Evolutionary conservation across 2,797 vertebrate genomes (phyloP), one percentile per base, ranked within the genome.

Genomic region (Micromesistius poutassou): DNA sequence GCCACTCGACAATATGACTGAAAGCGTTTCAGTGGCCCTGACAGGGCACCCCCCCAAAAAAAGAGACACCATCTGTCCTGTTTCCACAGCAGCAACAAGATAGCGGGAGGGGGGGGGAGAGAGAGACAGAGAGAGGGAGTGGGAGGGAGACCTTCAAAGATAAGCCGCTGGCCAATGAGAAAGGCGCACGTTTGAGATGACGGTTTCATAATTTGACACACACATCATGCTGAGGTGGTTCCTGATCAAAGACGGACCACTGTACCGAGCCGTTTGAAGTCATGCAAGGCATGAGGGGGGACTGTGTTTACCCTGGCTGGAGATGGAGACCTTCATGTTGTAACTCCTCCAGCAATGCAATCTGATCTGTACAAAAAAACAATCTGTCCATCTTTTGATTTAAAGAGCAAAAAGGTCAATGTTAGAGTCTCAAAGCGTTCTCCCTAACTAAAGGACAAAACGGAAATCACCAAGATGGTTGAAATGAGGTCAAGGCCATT

Each of bases 1-100:
- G 81, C 88, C 88, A 86, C 79, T 85, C 62, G 31, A 40, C 50
- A 73, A 68, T 89, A 90, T 90, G 87, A 55, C 77, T 77, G 5
- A 81, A 72, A 79, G 75, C 13, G 50, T 33, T 78, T 82, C 81
- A 81, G 38, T 70, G 82, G 90, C 87, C 86, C 83, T 84, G 55
- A 55, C 42, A 46, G 42, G 4, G 28, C 72, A 30, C 77, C 25
- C 73, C 42, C 30, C 73, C 42, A 81, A 79, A 85, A 70, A 85
- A 85, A 70, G 85, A 80, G 82, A 83, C 84, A 62, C 79, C 62
- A 83, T 86, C 78, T 87, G 79, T 80, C 80, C 76, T 77, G 79
- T 76, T 74, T 75, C 72, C 76, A 55, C 30, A 13, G 71, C 73
- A 62, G 31, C 14, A 50, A 72, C 30, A 25, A 73, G 50, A 42